A percentile compares a stretch with the other conserved stretches of the same genome.
Evolutionary conservation across 2,113 vertebrate genomes (phyloP).

Genomic region (Zosterops borbonicus): DNA sequence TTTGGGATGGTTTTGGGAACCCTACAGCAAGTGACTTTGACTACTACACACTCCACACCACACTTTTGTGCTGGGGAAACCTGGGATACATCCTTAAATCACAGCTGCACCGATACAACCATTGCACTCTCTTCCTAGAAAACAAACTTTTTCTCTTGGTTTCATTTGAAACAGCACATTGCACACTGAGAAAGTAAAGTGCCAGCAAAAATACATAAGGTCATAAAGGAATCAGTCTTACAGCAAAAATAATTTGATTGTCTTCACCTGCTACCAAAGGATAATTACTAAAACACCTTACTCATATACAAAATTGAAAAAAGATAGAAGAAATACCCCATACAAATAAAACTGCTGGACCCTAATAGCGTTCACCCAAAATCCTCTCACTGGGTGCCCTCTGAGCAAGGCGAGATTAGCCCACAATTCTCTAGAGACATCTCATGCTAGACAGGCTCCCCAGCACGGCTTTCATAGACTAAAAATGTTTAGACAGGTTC

Average conservation of each 20-base stretch:
- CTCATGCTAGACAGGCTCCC: not conserved
- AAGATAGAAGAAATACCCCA: not conserved
- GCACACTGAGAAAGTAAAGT: not conserved
- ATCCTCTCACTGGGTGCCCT: not conserved
- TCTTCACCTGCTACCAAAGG: not conserved
- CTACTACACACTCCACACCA: not conserved
- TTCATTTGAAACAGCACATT: not conserved
- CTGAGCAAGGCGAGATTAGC: not conserved
- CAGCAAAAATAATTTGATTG: not conserved
- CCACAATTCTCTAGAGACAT: not conserved
- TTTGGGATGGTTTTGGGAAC: not conserved
- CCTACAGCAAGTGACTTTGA: not conserved
- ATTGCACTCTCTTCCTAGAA: not conserved
- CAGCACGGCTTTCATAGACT: not conserved
- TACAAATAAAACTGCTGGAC: not conserved
- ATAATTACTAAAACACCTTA: not conserved
- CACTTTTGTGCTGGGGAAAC: not conserved
- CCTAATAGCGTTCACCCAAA: not conserved
- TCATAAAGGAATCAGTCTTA: not conserved
- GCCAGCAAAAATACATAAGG: not conserved
- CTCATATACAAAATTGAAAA: not conserved
- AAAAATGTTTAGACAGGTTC: slow-evolving; percentile 13
- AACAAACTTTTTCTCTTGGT: not conserved
- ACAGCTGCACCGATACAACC: not conserved
- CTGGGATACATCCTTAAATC: not conserved